Conservation (phyloP, 2,888 invertebrate species). For the Tetheella fluctuosa region DNA sequence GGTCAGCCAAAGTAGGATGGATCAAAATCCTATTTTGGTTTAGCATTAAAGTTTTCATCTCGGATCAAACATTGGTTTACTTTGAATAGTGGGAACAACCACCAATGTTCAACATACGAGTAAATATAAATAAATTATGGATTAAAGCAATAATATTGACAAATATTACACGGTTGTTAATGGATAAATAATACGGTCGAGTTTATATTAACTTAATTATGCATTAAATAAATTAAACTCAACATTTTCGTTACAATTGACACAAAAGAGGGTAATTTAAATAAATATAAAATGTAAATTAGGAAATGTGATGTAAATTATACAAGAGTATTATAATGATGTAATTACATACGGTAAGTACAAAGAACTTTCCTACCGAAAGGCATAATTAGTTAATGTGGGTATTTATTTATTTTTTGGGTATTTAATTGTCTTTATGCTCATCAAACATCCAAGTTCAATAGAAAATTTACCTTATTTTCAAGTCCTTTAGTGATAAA, state of each 20-base stretch:
- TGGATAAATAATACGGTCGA: neutral
- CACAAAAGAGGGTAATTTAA: constrained; percentile 48
- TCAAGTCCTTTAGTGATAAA: too few relatives aligned
- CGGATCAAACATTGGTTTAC: too few relatives aligned
- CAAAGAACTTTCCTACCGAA: constrained; percentile 47
- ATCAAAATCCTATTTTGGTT: too few relatives aligned
- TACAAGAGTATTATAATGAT: constrained; percentile 16
- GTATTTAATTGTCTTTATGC: neutral
- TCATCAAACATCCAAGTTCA: neutral
- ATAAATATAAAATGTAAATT: constrained; percentile 61
- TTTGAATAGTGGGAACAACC: too few relatives aligned
- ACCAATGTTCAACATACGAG: too few relatives aligned
- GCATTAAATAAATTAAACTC: constrained; percentile 13
- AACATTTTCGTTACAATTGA: constrained; percentile 35
- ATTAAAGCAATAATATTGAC: neutral
- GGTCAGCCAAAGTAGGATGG: too few relatives aligned
- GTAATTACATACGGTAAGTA: constrained; percentile 51
- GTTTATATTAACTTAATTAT: constrained; percentile 1
- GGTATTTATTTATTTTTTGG: neutral
- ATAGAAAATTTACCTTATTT: too few relatives aligned
- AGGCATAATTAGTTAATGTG: constrained; percentile 1
- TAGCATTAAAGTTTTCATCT: too few relatives aligned
- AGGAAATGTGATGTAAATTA: constrained; percentile 44
- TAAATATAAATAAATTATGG: neutral
- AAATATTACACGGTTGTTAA: neutral